Conservation (phyloP, 2,888 invertebrate genomes). For the Nesidiocoris tenuis region DNA sequence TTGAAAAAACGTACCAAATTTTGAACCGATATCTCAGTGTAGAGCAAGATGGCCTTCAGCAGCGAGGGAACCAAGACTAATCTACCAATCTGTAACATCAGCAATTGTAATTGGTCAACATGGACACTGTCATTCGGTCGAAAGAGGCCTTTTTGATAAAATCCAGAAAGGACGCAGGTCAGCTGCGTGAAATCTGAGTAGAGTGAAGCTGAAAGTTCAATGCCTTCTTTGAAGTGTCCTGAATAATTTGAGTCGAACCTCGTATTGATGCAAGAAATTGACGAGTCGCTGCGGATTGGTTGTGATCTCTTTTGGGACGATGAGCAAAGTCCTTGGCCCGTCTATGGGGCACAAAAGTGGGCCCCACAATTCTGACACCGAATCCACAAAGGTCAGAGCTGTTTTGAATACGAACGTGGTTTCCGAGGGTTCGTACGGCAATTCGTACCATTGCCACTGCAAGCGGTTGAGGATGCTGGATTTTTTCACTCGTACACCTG, state of each 20-base stretch:
- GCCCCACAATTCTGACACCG: conserved; percentile 84
- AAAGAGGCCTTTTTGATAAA: not conserved
- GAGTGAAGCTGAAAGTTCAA: too few species aligned
- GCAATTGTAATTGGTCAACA: not conserved
- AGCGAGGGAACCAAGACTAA: conserved; percentile 82
- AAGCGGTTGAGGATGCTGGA: conserved; percentile 77
- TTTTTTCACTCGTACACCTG: conserved; percentile 78
- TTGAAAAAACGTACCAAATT: conserved; percentile 45
- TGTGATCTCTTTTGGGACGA: conserved; percentile 71
- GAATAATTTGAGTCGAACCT: conserved; percentile 56
- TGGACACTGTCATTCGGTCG: not conserved
- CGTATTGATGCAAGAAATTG: conserved; percentile 66
- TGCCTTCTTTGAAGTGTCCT: not conserved
- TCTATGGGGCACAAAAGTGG: conserved; percentile 68
- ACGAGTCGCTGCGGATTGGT: conserved; percentile 77
- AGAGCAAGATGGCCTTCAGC: conserved; percentile 74
- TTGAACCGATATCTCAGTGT: conserved; percentile 52
- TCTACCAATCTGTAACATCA: conserved; percentile 65
- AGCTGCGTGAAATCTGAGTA: too few species aligned
- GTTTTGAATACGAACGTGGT: conserved; percentile 82
- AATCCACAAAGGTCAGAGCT: conserved; percentile 87
- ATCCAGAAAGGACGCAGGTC: too few species aligned
- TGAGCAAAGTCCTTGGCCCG: conserved; percentile 63
- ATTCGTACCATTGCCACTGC: conserved; percentile 81
- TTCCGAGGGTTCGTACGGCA: conserved; percentile 71